Conservation (phyloP, 2,888 invertebrate species). For the Diarsia mendica region DNA sequence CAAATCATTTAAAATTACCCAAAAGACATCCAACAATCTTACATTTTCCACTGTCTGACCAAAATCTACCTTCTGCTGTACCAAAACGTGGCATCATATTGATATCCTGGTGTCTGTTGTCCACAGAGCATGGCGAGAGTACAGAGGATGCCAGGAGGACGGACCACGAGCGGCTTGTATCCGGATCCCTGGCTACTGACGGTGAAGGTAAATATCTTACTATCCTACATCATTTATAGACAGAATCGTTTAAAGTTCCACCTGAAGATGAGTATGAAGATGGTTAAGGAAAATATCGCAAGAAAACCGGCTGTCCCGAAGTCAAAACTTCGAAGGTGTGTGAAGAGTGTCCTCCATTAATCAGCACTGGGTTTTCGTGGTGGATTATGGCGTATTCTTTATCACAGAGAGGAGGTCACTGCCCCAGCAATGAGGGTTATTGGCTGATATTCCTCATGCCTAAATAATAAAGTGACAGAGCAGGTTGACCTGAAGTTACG, state of each 20-base stretch:
- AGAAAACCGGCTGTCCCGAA: not conserved
- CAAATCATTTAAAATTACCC: not conserved
- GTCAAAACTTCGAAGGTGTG: not conserved
- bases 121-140: constrained; percentile 89
- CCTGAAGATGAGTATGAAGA: not conserved
- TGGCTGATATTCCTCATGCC: too few relatives aligned
- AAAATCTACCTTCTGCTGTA: not conserved
- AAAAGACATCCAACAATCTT: not conserved
- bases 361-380: not conserved
- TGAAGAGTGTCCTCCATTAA: not conserved
- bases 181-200: constrained; percentile 95
- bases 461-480: not conserved
- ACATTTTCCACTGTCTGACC: not conserved
- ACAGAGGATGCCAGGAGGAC: constrained; percentile 93
- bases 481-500: too few relatives aligned
- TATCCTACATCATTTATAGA: not conserved
- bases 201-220: constrained; percentile 93
- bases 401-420: not conserved
- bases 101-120: constrained; percentile 67
- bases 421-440: not conserved
- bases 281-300: not conserved
- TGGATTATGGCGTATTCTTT: not conserved
- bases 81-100: constrained; percentile 6
- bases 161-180: constrained; percentile 91
- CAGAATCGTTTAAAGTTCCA: not conserved